Evolutionary conservation across 2,113 vertebrate species (phyloP).

Genomic region (Pyrgilauda ruficollis): DNA sequence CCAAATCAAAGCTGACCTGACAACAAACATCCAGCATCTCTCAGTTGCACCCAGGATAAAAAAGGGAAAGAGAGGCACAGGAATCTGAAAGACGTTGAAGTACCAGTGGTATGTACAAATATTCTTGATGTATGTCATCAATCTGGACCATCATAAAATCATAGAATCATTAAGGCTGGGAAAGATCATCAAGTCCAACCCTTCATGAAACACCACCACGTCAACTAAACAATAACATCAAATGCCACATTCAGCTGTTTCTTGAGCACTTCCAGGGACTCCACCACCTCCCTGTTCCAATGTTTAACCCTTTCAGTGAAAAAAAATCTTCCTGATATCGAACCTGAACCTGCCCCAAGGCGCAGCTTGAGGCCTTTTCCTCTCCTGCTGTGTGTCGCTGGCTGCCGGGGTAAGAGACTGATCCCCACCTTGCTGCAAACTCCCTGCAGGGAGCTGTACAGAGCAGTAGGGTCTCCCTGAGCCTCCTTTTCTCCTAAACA

Average conservation of each 20-base stretch:
- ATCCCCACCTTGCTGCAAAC: neutral
- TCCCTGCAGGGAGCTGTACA: neutral
- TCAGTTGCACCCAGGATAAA: neutral
- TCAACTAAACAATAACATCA: neutral
- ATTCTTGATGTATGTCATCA: neutral
- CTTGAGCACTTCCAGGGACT: neutral
- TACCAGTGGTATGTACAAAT: neutral
- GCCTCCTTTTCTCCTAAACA: neutral
- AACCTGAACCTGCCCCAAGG: neutral
- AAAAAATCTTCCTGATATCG: fast-evolving
- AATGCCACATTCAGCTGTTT: fast-evolving
- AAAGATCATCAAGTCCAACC: neutral
- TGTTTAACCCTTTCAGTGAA: neutral
- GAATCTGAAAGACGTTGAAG: fast-evolving
- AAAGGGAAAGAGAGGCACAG: neutral
- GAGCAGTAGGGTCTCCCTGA: neutral
- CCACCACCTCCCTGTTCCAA: neutral
- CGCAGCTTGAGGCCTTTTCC: neutral
- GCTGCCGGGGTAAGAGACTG: fast-evolving
- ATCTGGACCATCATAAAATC: neutral
- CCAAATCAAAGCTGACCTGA: neutral
- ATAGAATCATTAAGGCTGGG: neutral
- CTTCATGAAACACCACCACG: neutral
- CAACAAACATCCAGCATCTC: neutral
- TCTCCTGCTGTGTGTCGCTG: fast-evolving